Evolutionary conservation across 2,888 invertebrate species (phyloP).

Genomic region (Enoplolaimus lenunculus): DNA sequence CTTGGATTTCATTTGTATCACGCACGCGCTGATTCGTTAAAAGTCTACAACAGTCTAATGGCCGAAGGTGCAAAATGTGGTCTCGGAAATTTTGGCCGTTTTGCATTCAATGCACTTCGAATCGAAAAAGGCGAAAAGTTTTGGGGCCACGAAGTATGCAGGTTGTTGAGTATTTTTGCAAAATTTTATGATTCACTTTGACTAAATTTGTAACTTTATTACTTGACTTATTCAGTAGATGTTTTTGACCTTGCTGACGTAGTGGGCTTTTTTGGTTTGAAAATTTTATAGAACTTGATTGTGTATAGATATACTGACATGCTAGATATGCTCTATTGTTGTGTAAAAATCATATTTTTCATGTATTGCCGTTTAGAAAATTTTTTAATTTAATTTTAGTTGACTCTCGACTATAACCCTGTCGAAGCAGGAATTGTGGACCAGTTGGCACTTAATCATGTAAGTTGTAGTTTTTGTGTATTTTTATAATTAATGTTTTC

Average conservation of each 20-base stretch:
- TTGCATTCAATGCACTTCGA: slow-evolving; percentile 43
- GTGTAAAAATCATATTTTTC: too few species aligned
- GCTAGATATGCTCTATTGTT: too few species aligned
- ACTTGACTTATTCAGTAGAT: neutral
- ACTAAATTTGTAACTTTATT: too few species aligned
- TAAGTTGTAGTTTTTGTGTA: too few species aligned
- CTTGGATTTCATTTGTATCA: slow-evolving; percentile 46
- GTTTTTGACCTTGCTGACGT: neutral
- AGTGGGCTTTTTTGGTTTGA: too few species aligned
- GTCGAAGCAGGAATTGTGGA: slow-evolving; percentile 43
- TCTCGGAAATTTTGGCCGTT: slow-evolving; percentile 43
- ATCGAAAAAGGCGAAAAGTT: slow-evolving; percentile 45
- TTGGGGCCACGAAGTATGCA: slow-evolving; percentile 42
- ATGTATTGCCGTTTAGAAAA: neutral
- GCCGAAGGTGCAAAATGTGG: slow-evolving; percentile 38
- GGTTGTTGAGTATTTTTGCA: too few species aligned
- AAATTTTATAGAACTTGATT: too few species aligned
- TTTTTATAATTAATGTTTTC: too few species aligned
- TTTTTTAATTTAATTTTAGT: slow-evolving; percentile 31
- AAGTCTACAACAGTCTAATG: slow-evolving; percentile 41
- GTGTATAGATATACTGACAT: too few species aligned
- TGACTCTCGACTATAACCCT: slow-evolving; percentile 44
- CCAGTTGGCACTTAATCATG: slow-evolving; percentile 41
- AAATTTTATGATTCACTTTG: too few species aligned
- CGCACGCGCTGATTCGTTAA: slow-evolving; percentile 34